Base-by-base conservation (phyloP, 2,888 invertebrate genomes). In the Xanthorhoe spadicearia region DNA sequence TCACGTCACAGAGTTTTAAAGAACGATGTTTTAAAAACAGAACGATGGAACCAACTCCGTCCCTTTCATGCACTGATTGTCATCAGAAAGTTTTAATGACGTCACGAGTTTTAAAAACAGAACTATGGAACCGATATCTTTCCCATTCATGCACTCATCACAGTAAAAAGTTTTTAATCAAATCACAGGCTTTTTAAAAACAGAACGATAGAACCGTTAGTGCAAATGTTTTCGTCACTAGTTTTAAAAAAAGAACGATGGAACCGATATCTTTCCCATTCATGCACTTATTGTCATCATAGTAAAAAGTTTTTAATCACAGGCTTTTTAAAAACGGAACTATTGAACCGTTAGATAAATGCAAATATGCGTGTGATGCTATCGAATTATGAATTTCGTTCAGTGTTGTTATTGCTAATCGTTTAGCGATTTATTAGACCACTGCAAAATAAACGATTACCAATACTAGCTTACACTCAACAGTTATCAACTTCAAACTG, bases 251-350 rank as follows among this genome's bases (percentile, higher is more conserved):
- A 1, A 10, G 10, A 38, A 9, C 35, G 8, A 38, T n/a, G n/a
- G n/a, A n/a, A n/a, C n/a, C n/a, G n/a, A n/a, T n/a, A n/a, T n/a
- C n/a, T n/a, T n/a, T 35, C 58, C 28, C 32, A 58, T 32, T 53
- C 49, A 54, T 38, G 51, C 28, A 46, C 46, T 48, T 48, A 48
- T 48, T 15, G 15, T 48, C 48, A 48, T 48, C 48, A 48, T n/a
- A n/a, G n/a, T n/a, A n/a, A 17, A 48, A 48, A 8, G 15, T 17
- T 48, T 32, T 32, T 32, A 32, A 23, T 23, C 23, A n/a, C 15
- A 15, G n/a, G n/a, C 2, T 38, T 38, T 38, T 38, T 23, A 23
- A 23, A 23, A 23, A 23, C 23, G 35, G 10, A 38, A 9, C 35
- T 7, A 38, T 9, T 38, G 35, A 38, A 38, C 35, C 35, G 35